A percentile compares a stretch with the other conserved stretches of the same genome.
phyloP scores from a whole-genome alignment of 2,888 invertebrate genomes.

The Orthosia cruda region DNA sequence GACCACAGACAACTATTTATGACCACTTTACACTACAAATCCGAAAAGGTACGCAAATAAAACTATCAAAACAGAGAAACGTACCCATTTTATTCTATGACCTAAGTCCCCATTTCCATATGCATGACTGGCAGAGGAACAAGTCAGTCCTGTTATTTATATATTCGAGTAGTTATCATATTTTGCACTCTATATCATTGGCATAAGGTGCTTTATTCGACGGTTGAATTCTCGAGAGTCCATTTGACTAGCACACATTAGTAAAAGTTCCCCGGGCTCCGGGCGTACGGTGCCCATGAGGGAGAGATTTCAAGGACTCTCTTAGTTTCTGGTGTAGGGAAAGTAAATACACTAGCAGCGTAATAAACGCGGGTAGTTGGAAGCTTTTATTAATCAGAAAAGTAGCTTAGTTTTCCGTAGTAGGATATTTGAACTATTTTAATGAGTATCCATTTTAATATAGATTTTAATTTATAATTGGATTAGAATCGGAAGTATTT shows the following conservation, averaged over 20 bases:
- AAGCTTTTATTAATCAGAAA: slow-evolving; percentile 41
- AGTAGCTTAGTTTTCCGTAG: neutral
- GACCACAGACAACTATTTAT: slow-evolving; percentile 61
- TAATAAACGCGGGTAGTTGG: slow-evolving; percentile 32
- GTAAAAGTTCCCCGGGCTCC: slow-evolving; percentile 89
- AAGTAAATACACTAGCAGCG: slow-evolving; percentile 45
- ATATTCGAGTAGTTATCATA: slow-evolving; percentile 70
- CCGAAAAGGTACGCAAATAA: slow-evolving; percentile 73
- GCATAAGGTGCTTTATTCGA: slow-evolving; percentile 82
- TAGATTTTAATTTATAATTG: neutral
- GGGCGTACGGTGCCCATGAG: slow-evolving; percentile 79
- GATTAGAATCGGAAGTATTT: neutral
- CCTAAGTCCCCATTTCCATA: slow-evolving; percentile 90
- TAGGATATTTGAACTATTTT: neutral
- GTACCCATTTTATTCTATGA: slow-evolving; percentile 81
- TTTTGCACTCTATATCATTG: slow-evolving; percentile 78
- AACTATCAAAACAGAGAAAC: slow-evolving; percentile 73
- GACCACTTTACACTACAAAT: slow-evolving; percentile 69
- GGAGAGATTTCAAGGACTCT: slow-evolving; percentile 65
- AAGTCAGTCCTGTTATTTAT: slow-evolving; percentile 79
- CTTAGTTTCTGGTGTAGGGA: slow-evolving; percentile 55
- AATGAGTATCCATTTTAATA: neutral
- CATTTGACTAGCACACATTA: slow-evolving; percentile 91
- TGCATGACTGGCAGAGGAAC: slow-evolving; percentile 87
- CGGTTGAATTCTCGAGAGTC: slow-evolving; percentile 85